phyloP scores from a whole-genome alignment of 1,140 invertebrate genomes.

The Zaprionus davidi region DNA sequence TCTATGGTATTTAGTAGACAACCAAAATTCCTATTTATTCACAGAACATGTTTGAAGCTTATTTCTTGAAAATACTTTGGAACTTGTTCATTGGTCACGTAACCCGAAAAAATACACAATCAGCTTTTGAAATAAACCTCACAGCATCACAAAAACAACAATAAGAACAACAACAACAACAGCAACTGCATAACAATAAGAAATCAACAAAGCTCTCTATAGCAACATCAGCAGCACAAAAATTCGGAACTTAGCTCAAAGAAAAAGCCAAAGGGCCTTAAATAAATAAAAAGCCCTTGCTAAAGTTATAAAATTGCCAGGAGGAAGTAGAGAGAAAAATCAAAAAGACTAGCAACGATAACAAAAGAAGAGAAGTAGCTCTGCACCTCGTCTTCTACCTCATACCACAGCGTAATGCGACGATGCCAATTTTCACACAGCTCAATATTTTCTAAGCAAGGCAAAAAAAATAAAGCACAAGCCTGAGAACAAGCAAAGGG shows the following conservation, averaged over 20 bases:
- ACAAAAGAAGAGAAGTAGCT: constrained; percentile 37
- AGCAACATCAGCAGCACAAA: constrained; percentile 15
- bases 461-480: background rate
- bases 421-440: constrained; percentile 71
- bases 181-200: constrained; percentile 17
- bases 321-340: constrained; percentile 28
- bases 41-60: background rate
- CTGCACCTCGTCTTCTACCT: background rate
- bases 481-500: background rate
- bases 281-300: constrained; percentile 68
- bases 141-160: constrained; percentile 7
- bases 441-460: constrained; percentile 44
- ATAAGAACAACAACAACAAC: constrained; percentile 1
- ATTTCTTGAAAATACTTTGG: constrained; percentile 3
- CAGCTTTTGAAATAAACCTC: constrained; percentile 5
- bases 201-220: constrained; percentile 11
- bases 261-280: constrained; percentile 58
- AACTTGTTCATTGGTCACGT: constrained; percentile 47
- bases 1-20: too few relatives aligned
- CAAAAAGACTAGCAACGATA: constrained; percentile 44
- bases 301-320: constrained; percentile 58
- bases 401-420: constrained; percentile 36
- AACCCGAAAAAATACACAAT: constrained; percentile 26
- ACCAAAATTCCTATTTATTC: too few relatives aligned
- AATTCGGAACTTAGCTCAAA: constrained; percentile 42